phyloP scores from a whole-genome alignment of 2,113 vertebrate genomes.

The Chelonoidis abingdonii region DNA sequence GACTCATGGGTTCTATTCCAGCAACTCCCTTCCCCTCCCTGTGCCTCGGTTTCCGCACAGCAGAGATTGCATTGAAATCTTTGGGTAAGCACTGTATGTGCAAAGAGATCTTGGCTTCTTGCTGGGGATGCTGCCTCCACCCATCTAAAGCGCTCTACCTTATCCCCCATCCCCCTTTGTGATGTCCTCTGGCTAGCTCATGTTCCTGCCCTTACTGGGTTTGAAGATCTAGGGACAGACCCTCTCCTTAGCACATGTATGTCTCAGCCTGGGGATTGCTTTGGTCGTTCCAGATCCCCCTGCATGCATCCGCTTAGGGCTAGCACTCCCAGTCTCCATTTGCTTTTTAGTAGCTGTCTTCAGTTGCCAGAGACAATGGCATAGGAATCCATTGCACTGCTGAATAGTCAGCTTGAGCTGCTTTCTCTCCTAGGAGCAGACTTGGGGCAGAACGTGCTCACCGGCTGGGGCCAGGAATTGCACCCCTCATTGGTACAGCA shows the following conservation, averaged over 20 bases:
- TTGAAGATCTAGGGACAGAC: neutral
- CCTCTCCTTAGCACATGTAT: neutral
- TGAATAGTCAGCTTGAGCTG: neutral
- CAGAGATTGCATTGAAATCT: neutral
- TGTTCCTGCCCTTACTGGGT: neutral
- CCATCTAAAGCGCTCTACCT: neutral
- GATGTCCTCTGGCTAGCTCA: neutral
- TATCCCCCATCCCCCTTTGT: rapidly evolving
- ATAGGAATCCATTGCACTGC: no score
- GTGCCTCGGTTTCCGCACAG: neutral
- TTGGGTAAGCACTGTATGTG: neutral
- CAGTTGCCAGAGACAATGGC: no score
- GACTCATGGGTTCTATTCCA: neutral
- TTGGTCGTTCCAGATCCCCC: neutral
- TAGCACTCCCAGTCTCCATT: neutral
- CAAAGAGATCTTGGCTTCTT: neutral
- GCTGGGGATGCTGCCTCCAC: neutral
- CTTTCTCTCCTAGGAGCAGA: neutral
- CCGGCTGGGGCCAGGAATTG: neutral
- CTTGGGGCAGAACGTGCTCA: neutral
- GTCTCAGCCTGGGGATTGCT: neutral
- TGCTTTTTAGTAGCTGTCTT: neutral
- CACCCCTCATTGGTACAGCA: neutral
- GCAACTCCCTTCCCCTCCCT: neutral
- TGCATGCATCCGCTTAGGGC: neutral